Percentiles rank a stretch among this genome's conserved stretches.
Conservation (phyloP, 2,888 invertebrate genomes). For the Machimus rusticus region DNA sequence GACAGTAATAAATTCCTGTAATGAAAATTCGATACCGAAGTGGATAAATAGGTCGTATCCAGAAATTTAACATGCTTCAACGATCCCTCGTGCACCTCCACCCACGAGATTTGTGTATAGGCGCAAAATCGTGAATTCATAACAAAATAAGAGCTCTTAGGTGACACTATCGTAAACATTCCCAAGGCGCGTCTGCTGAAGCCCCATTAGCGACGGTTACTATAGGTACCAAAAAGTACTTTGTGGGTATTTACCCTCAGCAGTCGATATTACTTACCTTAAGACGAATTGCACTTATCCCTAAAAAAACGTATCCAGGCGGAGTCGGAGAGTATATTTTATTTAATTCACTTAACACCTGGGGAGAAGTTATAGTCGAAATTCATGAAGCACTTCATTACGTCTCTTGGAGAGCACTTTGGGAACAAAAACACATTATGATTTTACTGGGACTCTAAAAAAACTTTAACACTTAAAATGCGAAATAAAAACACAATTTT, state of each 20-base stretch:
- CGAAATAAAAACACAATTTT: neutral
- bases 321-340: neutral
- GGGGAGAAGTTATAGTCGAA: slow-evolving; percentile 32
- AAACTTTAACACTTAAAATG: neutral
- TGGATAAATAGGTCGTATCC: slow-evolving; percentile 27
- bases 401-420: neutral
- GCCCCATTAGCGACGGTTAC: neutral
- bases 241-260: neutral
- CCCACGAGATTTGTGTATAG: neutral
- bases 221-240: neutral
- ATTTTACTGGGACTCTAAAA: neutral
- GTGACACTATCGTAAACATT: slow-evolving; percentile 16
- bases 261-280: neutral
- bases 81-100: neutral
- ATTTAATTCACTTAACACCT: slow-evolving; percentile 31
- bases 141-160: neutral
- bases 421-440: neutral
- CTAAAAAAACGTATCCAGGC: neutral
- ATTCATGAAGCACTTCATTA: slow-evolving; percentile 38
- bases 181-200: neutral
- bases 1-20: neutral
- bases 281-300: neutral
- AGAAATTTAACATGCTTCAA: neutral
- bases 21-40: neutral
- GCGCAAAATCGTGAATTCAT: neutral